Evolutionary conservation across 2,113 vertebrate genomes (phyloP).

Genomic region (Dromaius novaehollandiae): DNA sequence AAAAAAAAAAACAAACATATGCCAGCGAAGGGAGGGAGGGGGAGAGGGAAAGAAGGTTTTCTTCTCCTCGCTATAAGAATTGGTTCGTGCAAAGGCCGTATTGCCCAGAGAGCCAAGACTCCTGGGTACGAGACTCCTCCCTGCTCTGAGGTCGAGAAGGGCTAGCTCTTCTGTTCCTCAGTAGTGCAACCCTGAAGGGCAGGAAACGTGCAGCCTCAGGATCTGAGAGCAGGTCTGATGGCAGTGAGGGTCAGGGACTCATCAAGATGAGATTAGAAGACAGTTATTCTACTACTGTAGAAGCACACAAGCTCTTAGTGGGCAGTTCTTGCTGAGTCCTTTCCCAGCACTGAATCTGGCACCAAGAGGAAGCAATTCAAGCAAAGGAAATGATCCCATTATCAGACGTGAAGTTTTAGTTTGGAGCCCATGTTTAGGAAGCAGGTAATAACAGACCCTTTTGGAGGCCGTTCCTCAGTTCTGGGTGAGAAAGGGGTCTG

Average conservation of each 20-base stretch:
- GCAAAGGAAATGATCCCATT: background rate
- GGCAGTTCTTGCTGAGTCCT: background rate
- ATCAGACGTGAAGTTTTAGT: accelerated
- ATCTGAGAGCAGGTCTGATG: background rate
- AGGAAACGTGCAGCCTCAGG: background rate
- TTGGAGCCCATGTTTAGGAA: background rate
- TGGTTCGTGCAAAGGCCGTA: background rate
- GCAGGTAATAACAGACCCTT: background rate
- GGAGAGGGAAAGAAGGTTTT: background rate
- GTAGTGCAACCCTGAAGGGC: accelerated
- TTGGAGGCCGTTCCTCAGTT: background rate
- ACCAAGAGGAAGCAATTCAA: background rate
- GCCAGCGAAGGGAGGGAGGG: background rate
- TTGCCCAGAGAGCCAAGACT: background rate
- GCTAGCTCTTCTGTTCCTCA: background rate
- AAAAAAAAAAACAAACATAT: background rate
- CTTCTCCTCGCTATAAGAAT: background rate
- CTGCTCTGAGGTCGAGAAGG: accelerated
- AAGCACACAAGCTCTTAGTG: background rate
- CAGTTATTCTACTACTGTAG: background rate
- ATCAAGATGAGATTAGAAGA: background rate
- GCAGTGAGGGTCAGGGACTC: background rate
- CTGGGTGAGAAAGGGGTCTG: background rate
- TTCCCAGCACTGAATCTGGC: background rate
- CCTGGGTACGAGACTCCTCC: background rate